Conservation (phyloP, 1,140 invertebrate genomes). For the Rhopalosiphum maidis region DNA sequence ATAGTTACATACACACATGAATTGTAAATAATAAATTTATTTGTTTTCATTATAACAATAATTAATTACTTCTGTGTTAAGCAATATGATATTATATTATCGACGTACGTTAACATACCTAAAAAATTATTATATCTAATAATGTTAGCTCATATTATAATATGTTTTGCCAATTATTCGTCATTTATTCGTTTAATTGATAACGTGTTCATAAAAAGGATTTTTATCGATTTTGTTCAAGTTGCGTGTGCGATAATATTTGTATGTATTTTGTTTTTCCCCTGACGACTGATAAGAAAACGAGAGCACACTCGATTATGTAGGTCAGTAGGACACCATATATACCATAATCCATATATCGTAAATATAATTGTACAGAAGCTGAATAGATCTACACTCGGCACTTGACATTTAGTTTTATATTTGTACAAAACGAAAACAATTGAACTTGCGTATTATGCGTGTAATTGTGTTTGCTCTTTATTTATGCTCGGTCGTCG, state of each 20-base stretch:
- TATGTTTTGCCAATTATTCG: conserved; percentile 30
- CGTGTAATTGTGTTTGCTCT: not conserved
- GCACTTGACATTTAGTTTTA: conserved; percentile 17
- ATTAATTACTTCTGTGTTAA: not conserved
- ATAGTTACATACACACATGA: not conserved
- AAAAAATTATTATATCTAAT: not conserved
- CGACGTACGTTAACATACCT: not conserved
- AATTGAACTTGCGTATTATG: not conserved
- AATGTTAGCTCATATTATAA: not conserved
- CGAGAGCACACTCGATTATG: conserved; percentile 56
- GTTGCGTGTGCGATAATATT: conserved; percentile 40
- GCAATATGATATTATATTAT: not conserved
- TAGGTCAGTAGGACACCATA: conserved; percentile 59
- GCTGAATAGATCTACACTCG: conserved; percentile 30
- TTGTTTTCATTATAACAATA: conserved; percentile 15
- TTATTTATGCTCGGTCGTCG: not conserved
- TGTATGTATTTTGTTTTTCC: conserved; percentile 32
- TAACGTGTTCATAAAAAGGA: not conserved
- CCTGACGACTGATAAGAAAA: conserved; percentile 49
- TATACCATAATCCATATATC: conserved; percentile 39
- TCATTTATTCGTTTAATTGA: conserved; percentile 19
- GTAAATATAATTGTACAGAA: conserved; percentile 7
- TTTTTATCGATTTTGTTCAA: conserved; percentile 35
- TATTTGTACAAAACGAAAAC: conserved; percentile 25
- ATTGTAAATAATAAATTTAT: not conserved